phyloP scores from a whole-genome alignment of 2,797 vertebrate genomes.

The Onychomys arenicola region DNA sequence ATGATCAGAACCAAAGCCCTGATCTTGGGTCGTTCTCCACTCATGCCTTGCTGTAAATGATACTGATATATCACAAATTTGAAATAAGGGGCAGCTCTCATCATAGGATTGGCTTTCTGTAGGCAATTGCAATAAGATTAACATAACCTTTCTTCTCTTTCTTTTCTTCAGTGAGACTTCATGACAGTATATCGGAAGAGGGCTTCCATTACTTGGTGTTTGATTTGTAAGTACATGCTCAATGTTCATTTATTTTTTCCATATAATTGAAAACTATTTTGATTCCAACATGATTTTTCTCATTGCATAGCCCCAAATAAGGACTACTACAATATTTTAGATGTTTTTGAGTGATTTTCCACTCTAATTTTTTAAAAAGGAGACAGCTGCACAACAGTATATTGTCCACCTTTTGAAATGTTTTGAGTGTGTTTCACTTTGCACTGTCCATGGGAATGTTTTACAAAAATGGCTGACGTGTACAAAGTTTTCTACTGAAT shows the following conservation, averaged over 20 bases:
- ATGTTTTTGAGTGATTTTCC: background rate
- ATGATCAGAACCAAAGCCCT: background rate
- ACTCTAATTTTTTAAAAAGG: background rate
- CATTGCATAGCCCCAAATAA: background rate
- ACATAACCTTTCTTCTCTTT: slow-evolving; percentile 55
- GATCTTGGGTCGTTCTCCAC: background rate
- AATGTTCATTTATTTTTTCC: background rate
- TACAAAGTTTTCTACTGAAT: background rate
- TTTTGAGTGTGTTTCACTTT: background rate
- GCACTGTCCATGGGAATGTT: background rate
- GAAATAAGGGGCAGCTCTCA: background rate
- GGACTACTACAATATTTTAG: background rate
- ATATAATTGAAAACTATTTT: background rate
- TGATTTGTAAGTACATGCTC: slow-evolving; percentile 96
- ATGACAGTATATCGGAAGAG: slow-evolving; percentile 99
- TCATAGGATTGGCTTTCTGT: background rate
- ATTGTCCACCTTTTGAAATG: background rate
- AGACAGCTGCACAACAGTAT: background rate
- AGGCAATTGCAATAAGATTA: background rate
- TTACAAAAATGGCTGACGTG: background rate
- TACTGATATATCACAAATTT: background rate
- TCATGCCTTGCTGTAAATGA: background rate
- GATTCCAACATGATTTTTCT: background rate
- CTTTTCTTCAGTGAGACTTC: slow-evolving; percentile 93
- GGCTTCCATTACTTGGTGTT: slow-evolving; percentile 99